Base-by-base conservation (phyloP, 2,888 invertebrate species). In the Carterocephalus palaemon region DNA sequence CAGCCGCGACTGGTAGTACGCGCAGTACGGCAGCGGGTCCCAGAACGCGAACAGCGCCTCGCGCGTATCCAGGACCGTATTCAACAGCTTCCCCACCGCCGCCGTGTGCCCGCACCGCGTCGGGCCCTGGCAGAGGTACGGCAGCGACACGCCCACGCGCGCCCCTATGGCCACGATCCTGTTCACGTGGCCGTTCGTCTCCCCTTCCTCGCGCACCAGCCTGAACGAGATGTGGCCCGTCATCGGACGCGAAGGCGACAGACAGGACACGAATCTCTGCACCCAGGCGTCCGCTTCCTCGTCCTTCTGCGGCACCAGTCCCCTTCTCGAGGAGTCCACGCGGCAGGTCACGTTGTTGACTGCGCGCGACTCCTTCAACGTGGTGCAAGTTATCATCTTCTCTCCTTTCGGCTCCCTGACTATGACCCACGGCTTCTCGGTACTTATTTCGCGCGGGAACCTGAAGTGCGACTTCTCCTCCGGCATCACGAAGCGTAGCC, bases 21-120 rank as follows among this genome's bases (percentile, higher is more conserved):
- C 94, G 65, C 94, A 94, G 67, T 95, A 95, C 0, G 95, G 95
- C 59, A 95, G 69, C 3, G 95, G 95, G 67, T 95, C 95, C 95
- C 95, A 95, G 63, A 92, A 92, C 3, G 92, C 89, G 64, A 95
- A 95, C 1, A 95, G 79, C 0, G 93, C 94, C 66, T 95, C 94
- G 24, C 93, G 88, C 56, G 93, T 93, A 62, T 94, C 93, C 55
- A 94, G 68, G 22, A 93, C 91, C 0, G 91, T 91, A 23, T 91
- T 90, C 57, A 92, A 77, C 33, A 92, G 67, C 62, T 90, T 89
- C 10, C 89, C 89, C 3, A 92, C 88, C 2, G 91, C 82, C 1
- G 89, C 89, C 34, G 91, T 89, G 52, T 91, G 88, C 57, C 90
- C 89, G 74, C 89, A 90, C 57, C 90, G 88, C 32, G 89, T 76